Base-by-base conservation (phyloP, 2,888 invertebrate species). In the Brachypalpus laphriformis region DNA sequence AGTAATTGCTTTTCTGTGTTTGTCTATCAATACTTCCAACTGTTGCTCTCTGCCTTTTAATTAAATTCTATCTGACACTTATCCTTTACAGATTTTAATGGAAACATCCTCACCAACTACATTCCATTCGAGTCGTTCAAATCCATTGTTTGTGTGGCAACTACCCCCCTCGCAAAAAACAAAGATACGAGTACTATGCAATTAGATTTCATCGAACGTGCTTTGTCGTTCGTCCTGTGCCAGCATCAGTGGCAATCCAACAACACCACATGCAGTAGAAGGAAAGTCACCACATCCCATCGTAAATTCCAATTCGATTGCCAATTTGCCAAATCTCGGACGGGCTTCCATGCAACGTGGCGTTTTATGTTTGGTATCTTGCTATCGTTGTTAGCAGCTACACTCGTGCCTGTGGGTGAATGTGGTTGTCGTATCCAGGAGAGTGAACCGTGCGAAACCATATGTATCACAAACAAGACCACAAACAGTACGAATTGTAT, bases 401-500 rank as follows among this genome's bases (percentile, higher is more conserved):
- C 63, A 2, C 34, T 63, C 25, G 34, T 82, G 40, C 74, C 80
- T 16, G 59, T 72, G 42, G 66, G 9, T 51, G 77, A 70, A 57
- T 71, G 47, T 81, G 70, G 63, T 75, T 91, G 91, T 37, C 90
- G 90, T 0, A 87, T 88, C 31, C 90, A 91, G 72, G 88, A 89
- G 7, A 88, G 88, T 11, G 90, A 91, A 1, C 78, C 88, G 0
- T 91, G 92, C 25, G 92, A 91, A 57, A 88, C 90, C 2, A 90
- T 91, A 31, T 91, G 91, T 59, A 87, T 87, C 59, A 45, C 76
- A 1, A 81, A 47, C 59, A 87, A 70, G 25, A 63, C 61, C 34
- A 71, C 70, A 4, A 82, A 37, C 31, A 40, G 20, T 0, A 86
- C 81, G 40, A 88, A 90, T 82, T 96, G 96, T 89, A 93, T 93